Conservation (phyloP, 2,113 vertebrate genomes). For the Cariama cristata region DNA sequence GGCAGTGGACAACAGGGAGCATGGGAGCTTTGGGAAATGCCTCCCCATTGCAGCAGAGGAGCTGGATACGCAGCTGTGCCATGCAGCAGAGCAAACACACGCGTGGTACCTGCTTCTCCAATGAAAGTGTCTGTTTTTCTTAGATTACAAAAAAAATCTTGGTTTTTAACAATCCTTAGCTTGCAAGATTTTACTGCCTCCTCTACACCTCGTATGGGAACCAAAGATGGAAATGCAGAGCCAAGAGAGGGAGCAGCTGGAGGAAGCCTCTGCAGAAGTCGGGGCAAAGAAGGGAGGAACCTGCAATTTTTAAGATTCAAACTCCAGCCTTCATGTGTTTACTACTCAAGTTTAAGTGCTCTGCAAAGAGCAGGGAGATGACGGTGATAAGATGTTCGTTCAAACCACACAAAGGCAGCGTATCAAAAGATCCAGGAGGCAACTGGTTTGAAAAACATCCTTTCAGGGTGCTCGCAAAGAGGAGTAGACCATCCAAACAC, state of each 20-base stretch:
- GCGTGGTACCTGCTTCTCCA: neutral
- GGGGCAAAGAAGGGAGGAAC: neutral
- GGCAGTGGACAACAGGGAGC: neutral
- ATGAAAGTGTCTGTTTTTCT: neutral
- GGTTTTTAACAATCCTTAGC: neutral
- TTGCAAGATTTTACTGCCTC: neutral
- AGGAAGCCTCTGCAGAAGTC: neutral
- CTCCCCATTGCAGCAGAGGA: accelerated
- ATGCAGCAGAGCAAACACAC: accelerated
- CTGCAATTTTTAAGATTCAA: neutral
- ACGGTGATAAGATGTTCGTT: neutral
- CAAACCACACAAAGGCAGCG: constrained; percentile 12
- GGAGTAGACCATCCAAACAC: neutral
- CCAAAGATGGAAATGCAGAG: constrained; percentile 3
- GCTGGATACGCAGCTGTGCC: accelerated
- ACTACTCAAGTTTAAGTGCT: neutral
- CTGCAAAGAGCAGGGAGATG: constrained; percentile 15
- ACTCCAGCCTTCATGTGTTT: neutral
- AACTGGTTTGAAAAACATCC: constrained; percentile 61
- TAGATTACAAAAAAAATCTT: neutral
- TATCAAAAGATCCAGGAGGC: constrained; percentile 9
- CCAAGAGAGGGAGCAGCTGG: neutral
- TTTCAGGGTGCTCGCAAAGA: neutral
- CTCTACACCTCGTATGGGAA: neutral
- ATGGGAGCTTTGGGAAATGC: neutral